Conservation (phyloP, 2,113 vertebrate genomes). For the Gallinago undulata region DNA sequence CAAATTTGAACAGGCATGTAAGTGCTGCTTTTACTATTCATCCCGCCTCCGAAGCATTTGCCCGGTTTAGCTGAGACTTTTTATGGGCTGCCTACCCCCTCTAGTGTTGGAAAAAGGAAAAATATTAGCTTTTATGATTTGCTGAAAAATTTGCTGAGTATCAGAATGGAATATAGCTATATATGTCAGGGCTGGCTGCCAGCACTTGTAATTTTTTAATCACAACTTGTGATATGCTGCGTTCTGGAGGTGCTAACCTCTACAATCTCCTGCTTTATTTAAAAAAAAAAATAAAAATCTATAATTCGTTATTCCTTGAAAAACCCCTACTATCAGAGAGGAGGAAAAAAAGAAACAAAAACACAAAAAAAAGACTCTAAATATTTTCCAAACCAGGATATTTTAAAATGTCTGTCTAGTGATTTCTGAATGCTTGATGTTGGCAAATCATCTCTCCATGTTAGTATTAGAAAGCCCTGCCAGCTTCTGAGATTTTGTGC, state of each 20-base stretch:
- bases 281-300: neutral
- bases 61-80: neutral
- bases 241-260: neutral
- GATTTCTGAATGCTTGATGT: neutral
- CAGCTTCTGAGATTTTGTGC: neutral
- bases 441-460: neutral
- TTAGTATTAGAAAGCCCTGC: neutral
- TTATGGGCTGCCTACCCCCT: conserved; percentile 24
- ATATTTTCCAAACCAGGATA: neutral
- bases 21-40: neutral
- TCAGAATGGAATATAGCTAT: neutral
- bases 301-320: neutral
- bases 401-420: neutral
- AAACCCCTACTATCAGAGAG: neutral
- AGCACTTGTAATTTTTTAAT: neutral
- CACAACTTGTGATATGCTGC: neutral
- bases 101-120: neutral
- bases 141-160: neutral
- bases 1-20: neutral
- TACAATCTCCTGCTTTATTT: neutral
- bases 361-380: too few relatives aligned
- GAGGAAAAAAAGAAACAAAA: neutral
- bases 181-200: neutral
- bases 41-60: neutral
- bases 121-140: neutral